Base-by-base conservation (phyloP, 2,113 vertebrate species). In the Dicentrarchus labrax region DNA sequence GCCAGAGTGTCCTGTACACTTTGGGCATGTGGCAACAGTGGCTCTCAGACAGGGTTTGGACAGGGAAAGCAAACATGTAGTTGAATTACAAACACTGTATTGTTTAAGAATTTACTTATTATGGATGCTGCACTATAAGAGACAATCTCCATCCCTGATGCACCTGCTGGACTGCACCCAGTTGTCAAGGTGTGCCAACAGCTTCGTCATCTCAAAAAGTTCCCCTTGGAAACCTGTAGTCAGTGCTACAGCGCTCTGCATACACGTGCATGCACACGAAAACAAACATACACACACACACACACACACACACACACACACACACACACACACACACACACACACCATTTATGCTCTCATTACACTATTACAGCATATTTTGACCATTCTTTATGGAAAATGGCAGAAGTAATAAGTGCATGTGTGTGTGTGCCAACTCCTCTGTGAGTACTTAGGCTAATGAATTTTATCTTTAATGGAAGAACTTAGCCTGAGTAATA, bases 361-460 rank as follows among this genome's bases (percentile, higher is more conserved):
- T 79, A 79, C 45, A 71, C 43, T 72, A 16, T 53, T 53, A 76
- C 39, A 66, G 74, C 45, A 89, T 79, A 76, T 88, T 80, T 82
- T 78, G 47, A 79, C 54, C 56, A 61, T 82, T 77, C 62, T 87
- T 86, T 76, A 86, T 85, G 59, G 62, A 76, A 88, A 86, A 83
- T 72, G 47, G 51, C 71, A 74, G n/a, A 65, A 11, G 1, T 54
- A 56, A 30, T 30, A 62, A 17, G 59, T 67, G 56, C 39, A 12
- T 70, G 77, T 53, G 66, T 30, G 64, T 36, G 67, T 69, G 64
- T 78, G 82, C 87, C 89, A 90, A 66, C 59, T 89, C 82, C 67
- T 69, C 8, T n/a, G 41, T 81, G 73, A 80, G 82, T 93, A 94
- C 93, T 91, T 91, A 86, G 66, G 78, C 68, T 93, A 93, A 93